Evolutionary conservation across 2,888 invertebrate genomes (phyloP).

Genomic region (Coleophora deauratella): DNA sequence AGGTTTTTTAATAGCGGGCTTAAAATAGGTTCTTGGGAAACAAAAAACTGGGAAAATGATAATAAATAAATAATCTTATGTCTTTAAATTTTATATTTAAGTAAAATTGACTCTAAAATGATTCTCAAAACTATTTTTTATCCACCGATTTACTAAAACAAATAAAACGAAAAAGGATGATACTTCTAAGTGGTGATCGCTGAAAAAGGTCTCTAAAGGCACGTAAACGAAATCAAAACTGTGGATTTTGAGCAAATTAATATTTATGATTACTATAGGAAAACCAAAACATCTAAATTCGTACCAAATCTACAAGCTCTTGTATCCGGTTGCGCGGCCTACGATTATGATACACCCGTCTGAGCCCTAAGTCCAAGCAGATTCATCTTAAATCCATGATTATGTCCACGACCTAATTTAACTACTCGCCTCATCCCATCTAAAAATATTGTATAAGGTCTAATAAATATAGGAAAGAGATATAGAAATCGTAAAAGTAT

Average conservation of each 20-base stretch:
- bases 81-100: too few relatives aligned
- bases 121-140: too few relatives aligned
- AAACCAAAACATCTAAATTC: constrained; percentile 12
- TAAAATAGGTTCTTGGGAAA: too few relatives aligned
- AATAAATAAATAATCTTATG: too few relatives aligned
- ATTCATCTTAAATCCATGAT: constrained; percentile 40
- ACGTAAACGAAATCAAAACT: neutral
- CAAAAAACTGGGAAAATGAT: too few relatives aligned
- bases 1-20: too few relatives aligned
- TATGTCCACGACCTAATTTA: constrained; percentile 42
- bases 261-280: too few relatives aligned
- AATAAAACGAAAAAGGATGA: too few relatives aligned
- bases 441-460: constrained; percentile 66
- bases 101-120: too few relatives aligned
- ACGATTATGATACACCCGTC: constrained; percentile 45
- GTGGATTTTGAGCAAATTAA: constrained; percentile 5
- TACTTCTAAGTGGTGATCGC: too few relatives aligned
- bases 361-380: constrained; percentile 38
- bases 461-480: constrained; percentile 71
- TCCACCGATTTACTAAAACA: too few relatives aligned
- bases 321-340: constrained; percentile 41
- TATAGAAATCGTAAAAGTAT: constrained; percentile 64
- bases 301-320: constrained; percentile 67
- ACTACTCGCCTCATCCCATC: constrained; percentile 38
- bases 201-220: too few relatives aligned